These are phyloP conservation scores for Melanostoma mellinum DNA, from an alignment of 2,888 invertebrate genomes.

Conservation along the genomic window DNA sequence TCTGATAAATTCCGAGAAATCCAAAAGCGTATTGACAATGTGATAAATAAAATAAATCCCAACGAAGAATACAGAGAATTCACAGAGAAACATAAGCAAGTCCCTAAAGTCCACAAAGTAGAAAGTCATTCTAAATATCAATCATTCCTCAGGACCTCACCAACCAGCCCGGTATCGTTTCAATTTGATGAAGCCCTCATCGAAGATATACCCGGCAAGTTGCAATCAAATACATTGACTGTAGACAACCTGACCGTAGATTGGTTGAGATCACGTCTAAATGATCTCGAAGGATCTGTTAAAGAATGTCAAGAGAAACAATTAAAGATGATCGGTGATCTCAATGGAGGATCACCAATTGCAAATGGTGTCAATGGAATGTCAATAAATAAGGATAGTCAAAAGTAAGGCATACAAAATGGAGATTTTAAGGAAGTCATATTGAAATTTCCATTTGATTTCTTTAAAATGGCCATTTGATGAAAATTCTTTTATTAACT, in stretches of 20 bases:
- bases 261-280: slow-evolving; percentile 91
- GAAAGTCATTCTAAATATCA: slow-evolving; percentile 70
- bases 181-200: slow-evolving; percentile 94
- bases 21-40: slow-evolving; percentile 89
- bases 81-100: slow-evolving; percentile 93
- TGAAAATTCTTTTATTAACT: neutral
- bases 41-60: slow-evolving; percentile 90
- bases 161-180: slow-evolving; percentile 89
- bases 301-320: slow-evolving; percentile 90
- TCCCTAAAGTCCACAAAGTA: slow-evolving; percentile 70
- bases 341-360: slow-evolving; percentile 80
- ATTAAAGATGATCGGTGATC: slow-evolving; percentile 83
- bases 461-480: neutral
- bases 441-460: neutral
- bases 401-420: slow-evolving; percentile 76
- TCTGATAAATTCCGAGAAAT: slow-evolving; percentile 91
- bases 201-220: slow-evolving; percentile 93
- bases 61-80: slow-evolving; percentile 94
- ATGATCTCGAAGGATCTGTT: slow-evolving; percentile 89
- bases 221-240: slow-evolving; percentile 93
- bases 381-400: slow-evolving; percentile 79
- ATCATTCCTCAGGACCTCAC: slow-evolving; percentile 86
- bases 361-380: slow-evolving; percentile 84
- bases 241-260: slow-evolving; percentile 96
- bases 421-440: too few species aligned